These are phyloP conservation scores for Drosophila quinaria DNA, from an alignment of 2,888 invertebrate genomes.

Conservation along the genomic window DNA sequence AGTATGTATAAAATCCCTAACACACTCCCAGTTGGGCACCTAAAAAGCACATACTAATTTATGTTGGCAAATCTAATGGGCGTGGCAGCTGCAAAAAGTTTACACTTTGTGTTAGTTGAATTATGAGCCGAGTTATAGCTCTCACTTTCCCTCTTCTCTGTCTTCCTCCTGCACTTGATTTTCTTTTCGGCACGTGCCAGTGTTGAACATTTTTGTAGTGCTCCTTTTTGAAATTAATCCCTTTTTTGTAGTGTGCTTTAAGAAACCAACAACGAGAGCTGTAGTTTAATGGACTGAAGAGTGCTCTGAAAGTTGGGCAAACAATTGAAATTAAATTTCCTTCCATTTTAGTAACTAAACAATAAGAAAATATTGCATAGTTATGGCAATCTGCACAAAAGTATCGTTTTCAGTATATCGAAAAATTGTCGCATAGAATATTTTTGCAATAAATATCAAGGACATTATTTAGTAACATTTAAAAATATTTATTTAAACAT, in stretches of 20 bases:
- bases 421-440: too few species aligned
- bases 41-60: conserved; percentile 38
- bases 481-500: too few species aligned
- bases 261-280: neutral
- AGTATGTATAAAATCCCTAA: conserved; percentile 11
- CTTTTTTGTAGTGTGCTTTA: neutral
- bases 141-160: neutral
- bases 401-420: neutral
- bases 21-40: conserved; percentile 20
- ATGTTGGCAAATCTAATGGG: conserved; percentile 43
- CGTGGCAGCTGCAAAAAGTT: conserved; percentile 55
- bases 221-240: conserved; percentile 2
- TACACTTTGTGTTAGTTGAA: conserved; percentile 66
- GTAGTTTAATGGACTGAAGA: conserved; percentile 23
- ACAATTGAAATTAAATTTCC: conserved; percentile 50
- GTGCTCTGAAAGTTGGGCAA: conserved; percentile 24
- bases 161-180: conserved; percentile 8
- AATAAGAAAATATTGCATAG: conserved; percentile 21
- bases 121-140: conserved; percentile 52
- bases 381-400: neutral
- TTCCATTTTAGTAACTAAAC: conserved; percentile 21
- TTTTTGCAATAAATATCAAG: too few species aligned
- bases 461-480: too few species aligned
- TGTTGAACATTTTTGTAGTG: conserved; percentile 2
- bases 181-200: conserved; percentile 42